These are phyloP conservation scores for Phortica magna DNA, from an alignment of 2,888 invertebrate species.

Conservation along the genomic window DNA sequence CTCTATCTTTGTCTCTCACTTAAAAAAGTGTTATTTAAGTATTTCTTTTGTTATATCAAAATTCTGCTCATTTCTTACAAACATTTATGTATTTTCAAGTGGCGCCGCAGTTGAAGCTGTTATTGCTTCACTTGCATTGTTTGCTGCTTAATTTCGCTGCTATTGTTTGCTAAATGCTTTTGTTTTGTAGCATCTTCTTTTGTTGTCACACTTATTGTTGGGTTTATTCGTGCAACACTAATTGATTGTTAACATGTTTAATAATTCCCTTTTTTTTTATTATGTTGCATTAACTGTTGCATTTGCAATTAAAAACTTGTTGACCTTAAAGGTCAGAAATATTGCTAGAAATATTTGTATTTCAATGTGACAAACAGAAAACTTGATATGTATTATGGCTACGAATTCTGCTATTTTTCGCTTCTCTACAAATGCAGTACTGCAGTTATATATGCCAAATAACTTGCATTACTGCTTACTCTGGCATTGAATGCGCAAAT, in stretches of 20 bases:
- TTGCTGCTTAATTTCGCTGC: not conserved
- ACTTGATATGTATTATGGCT: too few relatives aligned
- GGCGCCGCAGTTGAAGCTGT: not conserved
- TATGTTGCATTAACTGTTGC: not conserved
- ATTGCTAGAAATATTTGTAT: too few relatives aligned
- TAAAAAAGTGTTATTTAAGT: not conserved
- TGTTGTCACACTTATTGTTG: conserved; percentile 49
- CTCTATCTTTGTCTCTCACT: not conserved
- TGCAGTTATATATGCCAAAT: conserved; percentile 2
- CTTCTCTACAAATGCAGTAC: not conserved
- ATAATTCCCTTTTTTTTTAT: not conserved
- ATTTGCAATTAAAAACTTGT: not conserved
- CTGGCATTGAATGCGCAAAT: conserved; percentile 12
- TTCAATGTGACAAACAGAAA: too few relatives aligned
- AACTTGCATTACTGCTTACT: not conserved
- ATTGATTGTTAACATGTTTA: conserved; percentile 60
- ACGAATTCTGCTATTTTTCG: not conserved
- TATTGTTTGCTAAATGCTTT: not conserved
- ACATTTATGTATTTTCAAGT: not conserved
- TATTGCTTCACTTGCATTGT: not conserved
- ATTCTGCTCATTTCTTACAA: not conserved
- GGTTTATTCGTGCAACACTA: conserved; percentile 57
- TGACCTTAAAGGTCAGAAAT: too few relatives aligned
- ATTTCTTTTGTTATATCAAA: not conserved
- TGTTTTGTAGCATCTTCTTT: not conserved